phyloP scores from a whole-genome alignment of 2,888 invertebrate genomes.

The Nephrocerus scutellatus region DNA sequence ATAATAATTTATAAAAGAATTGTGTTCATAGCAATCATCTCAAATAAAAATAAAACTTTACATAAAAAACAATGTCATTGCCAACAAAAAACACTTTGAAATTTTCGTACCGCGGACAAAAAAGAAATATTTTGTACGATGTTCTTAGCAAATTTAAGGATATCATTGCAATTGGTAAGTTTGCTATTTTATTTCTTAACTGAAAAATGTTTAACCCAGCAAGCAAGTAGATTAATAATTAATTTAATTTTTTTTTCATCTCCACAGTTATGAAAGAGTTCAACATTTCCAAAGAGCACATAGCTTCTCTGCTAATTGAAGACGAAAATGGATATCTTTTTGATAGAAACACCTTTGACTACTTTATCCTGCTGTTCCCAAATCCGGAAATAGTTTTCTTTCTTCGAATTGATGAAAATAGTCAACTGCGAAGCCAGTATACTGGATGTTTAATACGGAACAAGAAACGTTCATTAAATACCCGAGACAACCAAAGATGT shows the following conservation, averaged over 20 bases:
- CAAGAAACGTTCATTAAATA: neutral
- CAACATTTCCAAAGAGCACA: slow-evolving; percentile 26
- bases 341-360: slow-evolving; percentile 34
- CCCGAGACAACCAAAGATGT: too few species aligned
- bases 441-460: too few species aligned
- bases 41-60: too few species aligned
- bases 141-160: too few species aligned
- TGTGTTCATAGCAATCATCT: too few species aligned
- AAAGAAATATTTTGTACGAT: too few species aligned
- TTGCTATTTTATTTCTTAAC: neutral
- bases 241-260: slow-evolving; percentile 2
- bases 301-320: slow-evolving; percentile 30
- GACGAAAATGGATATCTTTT: slow-evolving; percentile 35
- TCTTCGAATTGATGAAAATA: slow-evolving; percentile 30
- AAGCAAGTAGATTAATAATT: neutral
- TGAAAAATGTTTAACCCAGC: neutral
- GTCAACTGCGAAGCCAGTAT: slow-evolving; percentile 7
- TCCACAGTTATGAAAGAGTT: slow-evolving; percentile 25
- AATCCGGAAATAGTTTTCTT: slow-evolving; percentile 35
- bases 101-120: too few species aligned
- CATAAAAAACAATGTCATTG: neutral
- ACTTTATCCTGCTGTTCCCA: slow-evolving; percentile 38
- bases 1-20: too few species aligned
- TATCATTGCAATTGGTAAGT: slow-evolving; percentile 34
- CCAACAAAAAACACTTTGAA: neutral